A percentile compares a stretch with the other conserved stretches of the same genome.
Evolutionary conservation across 2,888 invertebrate species (phyloP).

Genomic region (Idaea straminata): DNA sequence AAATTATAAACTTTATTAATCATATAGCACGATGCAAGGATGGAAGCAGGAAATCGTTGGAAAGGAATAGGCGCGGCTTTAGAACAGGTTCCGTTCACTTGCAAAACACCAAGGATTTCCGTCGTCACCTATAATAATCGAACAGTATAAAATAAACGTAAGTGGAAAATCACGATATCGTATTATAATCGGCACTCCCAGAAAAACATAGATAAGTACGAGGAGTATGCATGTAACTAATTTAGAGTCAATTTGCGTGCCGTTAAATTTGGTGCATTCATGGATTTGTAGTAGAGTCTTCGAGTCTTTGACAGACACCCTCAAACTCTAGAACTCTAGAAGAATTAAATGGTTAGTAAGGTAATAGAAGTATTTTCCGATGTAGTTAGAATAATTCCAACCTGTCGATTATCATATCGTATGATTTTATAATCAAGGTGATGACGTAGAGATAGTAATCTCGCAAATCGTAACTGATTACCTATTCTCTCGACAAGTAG

Average conservation of each 20-base stretch:
- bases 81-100: constrained; percentile 35
- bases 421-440: neutral
- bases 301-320: too few relatives aligned
- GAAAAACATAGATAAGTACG: too few relatives aligned
- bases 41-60: constrained; percentile 13
- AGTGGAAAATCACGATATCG: too few relatives aligned
- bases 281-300: too few relatives aligned
- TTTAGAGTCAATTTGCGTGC: too few relatives aligned
- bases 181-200: too few relatives aligned
- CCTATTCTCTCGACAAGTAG: neutral
- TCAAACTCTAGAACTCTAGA: neutral
- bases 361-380: neutral
- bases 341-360: too few relatives aligned
- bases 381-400: neutral
- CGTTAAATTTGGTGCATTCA: too few relatives aligned
- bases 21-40: neutral
- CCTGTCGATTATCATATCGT: neutral
- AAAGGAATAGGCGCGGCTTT: constrained; percentile 24
- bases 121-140: constrained; percentile 15
- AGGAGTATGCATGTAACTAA: too few relatives aligned
- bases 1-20: too few relatives aligned
- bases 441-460: neutral
- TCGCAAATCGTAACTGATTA: neutral
- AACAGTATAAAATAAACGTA: too few relatives aligned
- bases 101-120: constrained; percentile 39